A percentile compares a stretch with the other conserved stretches of the same genome.
Evolutionary conservation across 2,797 vertebrate species (phyloP).

Genomic region (Vultur gryphus): DNA sequence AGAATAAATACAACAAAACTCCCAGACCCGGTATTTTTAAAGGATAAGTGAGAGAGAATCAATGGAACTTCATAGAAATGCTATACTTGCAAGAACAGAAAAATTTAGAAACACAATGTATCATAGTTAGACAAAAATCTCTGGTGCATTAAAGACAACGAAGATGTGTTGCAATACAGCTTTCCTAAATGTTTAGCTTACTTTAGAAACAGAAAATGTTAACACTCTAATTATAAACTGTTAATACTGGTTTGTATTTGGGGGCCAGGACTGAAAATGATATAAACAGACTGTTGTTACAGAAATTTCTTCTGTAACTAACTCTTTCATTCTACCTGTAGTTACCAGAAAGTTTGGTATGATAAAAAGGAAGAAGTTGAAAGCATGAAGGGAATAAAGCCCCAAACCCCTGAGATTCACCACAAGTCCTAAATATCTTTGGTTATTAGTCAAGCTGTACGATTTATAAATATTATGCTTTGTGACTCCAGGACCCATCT

Average conservation of each 20-base stretch:
- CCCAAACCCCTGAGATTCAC: not conserved
- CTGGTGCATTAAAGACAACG: slow-evolving; percentile 48
- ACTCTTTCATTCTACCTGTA: slow-evolving; percentile 56
- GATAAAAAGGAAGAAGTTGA: not conserved
- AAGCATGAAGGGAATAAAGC: not conserved
- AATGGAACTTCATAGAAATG: not conserved
- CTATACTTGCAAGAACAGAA: not conserved
- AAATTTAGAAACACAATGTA: not conserved
- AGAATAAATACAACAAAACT: not conserved
- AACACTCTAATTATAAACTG: slow-evolving; percentile 74
- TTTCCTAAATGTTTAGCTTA: slow-evolving; percentile 73
- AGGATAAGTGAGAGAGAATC: not conserved
- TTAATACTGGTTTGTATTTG: slow-evolving; percentile 70
- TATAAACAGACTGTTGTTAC: slow-evolving; percentile 72
- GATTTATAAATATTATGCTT: not conserved
- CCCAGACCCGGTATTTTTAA: not conserved
- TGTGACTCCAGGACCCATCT: not conserved
- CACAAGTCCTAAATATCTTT: not conserved
- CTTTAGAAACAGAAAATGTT: slow-evolving; percentile 73
- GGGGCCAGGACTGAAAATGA: slow-evolving; percentile 72
- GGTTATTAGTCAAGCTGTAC: not conserved
- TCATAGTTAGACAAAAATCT: slow-evolving; percentile 35
- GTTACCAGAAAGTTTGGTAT: not conserved
- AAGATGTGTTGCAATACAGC: slow-evolving; percentile 67
- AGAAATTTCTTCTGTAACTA: slow-evolving; percentile 60